Evolutionary conservation across 2,113 vertebrate genomes (phyloP).

Genomic region (Ursus arctos): DNA sequence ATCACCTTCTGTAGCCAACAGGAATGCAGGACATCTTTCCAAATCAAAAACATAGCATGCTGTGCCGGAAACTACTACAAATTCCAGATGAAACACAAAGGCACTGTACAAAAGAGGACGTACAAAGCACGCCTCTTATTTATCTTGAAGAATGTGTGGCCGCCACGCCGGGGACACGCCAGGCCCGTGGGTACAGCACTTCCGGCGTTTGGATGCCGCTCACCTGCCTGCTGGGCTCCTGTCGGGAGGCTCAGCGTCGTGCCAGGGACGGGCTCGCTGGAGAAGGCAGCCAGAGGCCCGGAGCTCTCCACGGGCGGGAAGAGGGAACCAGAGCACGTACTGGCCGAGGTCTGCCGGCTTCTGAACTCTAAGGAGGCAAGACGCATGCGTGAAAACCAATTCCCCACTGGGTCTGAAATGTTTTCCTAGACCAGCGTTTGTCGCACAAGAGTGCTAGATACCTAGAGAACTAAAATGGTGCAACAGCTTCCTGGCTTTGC

Average conservation of each 20-base stretch:
- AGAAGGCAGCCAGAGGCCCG: slow-evolving; percentile 64
- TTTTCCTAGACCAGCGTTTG: accelerated
- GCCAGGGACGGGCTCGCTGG: slow-evolving; percentile 68
- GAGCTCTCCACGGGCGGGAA: slow-evolving; percentile 83
- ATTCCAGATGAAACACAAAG: neutral
- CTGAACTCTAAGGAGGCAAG: slow-evolving; percentile 86
- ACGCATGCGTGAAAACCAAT: accelerated
- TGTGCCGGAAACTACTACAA: neutral
- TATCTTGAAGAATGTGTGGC: neutral
- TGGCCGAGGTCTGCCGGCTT: slow-evolving; percentile 85
- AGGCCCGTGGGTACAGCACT: accelerated
- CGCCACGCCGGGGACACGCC: accelerated
- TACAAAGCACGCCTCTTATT: accelerated
- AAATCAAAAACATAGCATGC: neutral
- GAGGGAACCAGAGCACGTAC: slow-evolving; percentile 77
- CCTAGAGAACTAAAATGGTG: accelerated
- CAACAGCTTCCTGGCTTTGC: neutral
- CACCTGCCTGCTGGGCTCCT: slow-evolving; percentile 88
- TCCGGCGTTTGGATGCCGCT: accelerated
- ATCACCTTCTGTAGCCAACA: neutral
- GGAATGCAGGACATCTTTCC: neutral
- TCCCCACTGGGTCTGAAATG: accelerated
- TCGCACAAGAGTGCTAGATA: neutral
- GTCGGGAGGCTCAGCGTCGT: slow-evolving; percentile 64
- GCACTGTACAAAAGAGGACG: accelerated